Conservation (phyloP, 2,113 vertebrate species). For the Callaeas wilsoni region DNA sequence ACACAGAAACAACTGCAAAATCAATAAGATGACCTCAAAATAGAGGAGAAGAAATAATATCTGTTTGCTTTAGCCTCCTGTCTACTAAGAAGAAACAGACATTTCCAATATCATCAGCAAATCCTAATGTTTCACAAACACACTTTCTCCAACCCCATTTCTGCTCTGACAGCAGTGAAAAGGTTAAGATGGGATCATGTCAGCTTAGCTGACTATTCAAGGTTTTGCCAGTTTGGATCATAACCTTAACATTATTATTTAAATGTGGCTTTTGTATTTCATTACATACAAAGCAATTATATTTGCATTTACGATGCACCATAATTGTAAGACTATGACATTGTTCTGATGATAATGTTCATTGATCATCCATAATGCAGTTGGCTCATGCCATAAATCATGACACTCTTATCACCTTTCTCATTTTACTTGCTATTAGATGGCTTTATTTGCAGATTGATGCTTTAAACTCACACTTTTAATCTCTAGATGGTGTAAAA, state of each 20-base stretch:
- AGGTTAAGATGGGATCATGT: conserved; percentile 35
- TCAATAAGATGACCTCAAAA: conserved; percentile 26
- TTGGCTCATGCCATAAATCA: conserved; percentile 58
- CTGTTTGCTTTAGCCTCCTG: conserved; percentile 7
- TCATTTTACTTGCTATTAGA: conserved; percentile 54
- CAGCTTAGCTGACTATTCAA: neutral
- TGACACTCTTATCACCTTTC: conserved; percentile 62
- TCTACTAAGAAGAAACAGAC: neutral
- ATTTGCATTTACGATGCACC: conserved; percentile 66
- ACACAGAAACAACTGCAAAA: conserved; percentile 7
- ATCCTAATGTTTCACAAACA: neutral
- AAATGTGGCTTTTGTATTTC: conserved; percentile 64
- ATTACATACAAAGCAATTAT: conserved; percentile 66
- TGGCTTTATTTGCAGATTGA: conserved; percentile 57
- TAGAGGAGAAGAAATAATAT: neutral
- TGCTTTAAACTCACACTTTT: conserved; percentile 50
- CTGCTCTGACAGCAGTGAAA: neutral
- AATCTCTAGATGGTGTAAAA: conserved; percentile 56
- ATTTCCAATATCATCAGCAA: conserved; percentile 1
- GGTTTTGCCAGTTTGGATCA: conserved; percentile 35
- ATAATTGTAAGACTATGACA: conserved; percentile 70
- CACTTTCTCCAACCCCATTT: neutral
- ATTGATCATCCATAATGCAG: conserved; percentile 71
- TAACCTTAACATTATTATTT: conserved; percentile 63
- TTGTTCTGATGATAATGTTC: conserved; percentile 69